Evolutionary conservation across 2,113 vertebrate species (phyloP), one percentile per base, ranked within the genome.

Genomic region (Suricata suricatta): DNA sequence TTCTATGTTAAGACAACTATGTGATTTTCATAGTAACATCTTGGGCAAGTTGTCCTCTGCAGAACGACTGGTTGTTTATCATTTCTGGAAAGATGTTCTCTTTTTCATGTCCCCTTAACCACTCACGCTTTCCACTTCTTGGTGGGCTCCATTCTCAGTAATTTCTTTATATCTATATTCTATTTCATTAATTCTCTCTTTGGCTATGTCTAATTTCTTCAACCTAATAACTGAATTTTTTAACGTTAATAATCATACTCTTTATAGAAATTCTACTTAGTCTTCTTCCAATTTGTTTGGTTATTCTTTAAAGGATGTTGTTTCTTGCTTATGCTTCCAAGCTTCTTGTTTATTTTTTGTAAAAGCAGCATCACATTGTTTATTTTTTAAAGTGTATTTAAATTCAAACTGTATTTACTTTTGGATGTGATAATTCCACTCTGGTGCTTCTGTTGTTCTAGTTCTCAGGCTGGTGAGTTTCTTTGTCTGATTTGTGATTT

Each of bases 151-250:
- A 80, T 68, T 79, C 38, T 47, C 69, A 15, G 14, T 33, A 74
- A 89, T 64, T 94, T 85, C 57, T 69, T 97, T 80, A 84, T 3
- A 68, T 68, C 41, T 54, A 38, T 17, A 60, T 54, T 68, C 35
- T 79, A 16, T 74, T 94, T 72, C 16, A 63, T 29, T 72, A 79
- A 93, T 77, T 87, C 54, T 92, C 33, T 90, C 90, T 80, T 84
- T 17, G 35, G 8, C 41, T 84, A 1, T 80, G 47, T 97, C 68
- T 94, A 79, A 90, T 90, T n/a, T 95, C 50, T 76, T 87, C 82
- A 86, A 69, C 5, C 15, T 50, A 88, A 74, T 35, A 92, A 84
- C 6, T 92, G 23, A 50, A 76, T 35, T 72, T 82, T 89, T 79
- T 63, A 86, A 89, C 13, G 35, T 54, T 72, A 64, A 71, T 81